Conservation (phyloP, 2,888 invertebrate genomes). For the Scaptomyza polygonia region DNA sequence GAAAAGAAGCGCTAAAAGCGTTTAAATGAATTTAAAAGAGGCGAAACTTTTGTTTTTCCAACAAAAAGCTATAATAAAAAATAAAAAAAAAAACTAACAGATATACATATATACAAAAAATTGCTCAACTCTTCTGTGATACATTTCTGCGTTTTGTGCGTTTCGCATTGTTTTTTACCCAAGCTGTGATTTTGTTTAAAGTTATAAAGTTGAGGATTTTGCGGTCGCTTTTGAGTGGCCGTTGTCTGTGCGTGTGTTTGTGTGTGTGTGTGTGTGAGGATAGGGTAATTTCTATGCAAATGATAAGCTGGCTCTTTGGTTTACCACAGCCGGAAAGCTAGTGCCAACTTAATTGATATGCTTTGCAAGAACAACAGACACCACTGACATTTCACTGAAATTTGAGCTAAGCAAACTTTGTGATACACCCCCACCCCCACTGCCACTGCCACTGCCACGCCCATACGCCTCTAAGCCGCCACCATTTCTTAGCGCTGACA, state of each 20-base stretch:
- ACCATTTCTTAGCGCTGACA: constrained; percentile 22
- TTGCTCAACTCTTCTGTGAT: constrained; percentile 38
- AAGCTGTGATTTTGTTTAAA: constrained; percentile 59
- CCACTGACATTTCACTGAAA: constrained; percentile 52
- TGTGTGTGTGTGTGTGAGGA: constrained; percentile 31
- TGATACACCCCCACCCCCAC: not conserved
- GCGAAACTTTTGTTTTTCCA: constrained; percentile 63
- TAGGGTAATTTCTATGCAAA: constrained; percentile 69
- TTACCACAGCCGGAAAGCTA: constrained; percentile 40
- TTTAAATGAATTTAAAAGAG: constrained; percentile 77
- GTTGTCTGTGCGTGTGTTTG: constrained; percentile 18
- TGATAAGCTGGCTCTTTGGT: constrained; percentile 54
- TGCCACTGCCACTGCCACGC: constrained; percentile 1
- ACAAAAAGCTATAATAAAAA: constrained; percentile 14
- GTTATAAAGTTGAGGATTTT: constrained; percentile 47
- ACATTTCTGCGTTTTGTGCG: constrained; percentile 50
- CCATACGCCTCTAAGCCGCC: not conserved
- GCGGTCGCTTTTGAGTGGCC: constrained; percentile 14
- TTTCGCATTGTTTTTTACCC: constrained; percentile 60
- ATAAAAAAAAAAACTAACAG: constrained; percentile 1
- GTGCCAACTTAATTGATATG: constrained; percentile 69
- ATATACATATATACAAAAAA: constrained; percentile 19
- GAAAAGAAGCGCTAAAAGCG: constrained; percentile 76
- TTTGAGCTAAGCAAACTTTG: constrained; percentile 58
- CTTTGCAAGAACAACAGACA: constrained; percentile 66